phyloP scores from a whole-genome alignment of 2,888 invertebrate species.

The Yponomeuta cagnagella region DNA sequence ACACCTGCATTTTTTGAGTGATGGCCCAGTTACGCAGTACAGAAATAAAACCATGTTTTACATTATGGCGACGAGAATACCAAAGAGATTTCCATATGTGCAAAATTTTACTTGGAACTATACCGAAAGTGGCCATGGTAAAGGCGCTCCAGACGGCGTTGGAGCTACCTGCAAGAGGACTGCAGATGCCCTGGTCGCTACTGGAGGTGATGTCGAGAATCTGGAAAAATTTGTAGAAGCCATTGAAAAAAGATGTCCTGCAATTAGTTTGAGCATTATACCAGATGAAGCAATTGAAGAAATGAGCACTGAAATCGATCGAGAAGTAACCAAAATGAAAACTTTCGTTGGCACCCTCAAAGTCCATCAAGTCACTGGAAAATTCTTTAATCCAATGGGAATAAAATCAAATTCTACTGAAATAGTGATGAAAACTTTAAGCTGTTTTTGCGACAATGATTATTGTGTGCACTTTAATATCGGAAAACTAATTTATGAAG shows the following conservation, averaged over 20 bases:
- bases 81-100: conserved; percentile 17
- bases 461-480: too few species aligned
- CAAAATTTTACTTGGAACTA: conserved; percentile 16
- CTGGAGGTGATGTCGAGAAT: conserved; percentile 19
- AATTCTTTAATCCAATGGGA: too few species aligned
- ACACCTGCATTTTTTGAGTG: conserved; percentile 20
- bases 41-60: conserved; percentile 24
- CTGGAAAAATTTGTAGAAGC: background rate
- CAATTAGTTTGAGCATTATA: background rate
- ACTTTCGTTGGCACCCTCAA: too few species aligned
- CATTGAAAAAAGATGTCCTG: background rate
- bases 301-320: too few species aligned
- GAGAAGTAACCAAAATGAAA: too few species aligned
- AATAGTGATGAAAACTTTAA: too few species aligned
- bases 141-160: conserved; percentile 34
- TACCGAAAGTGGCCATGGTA: conserved; percentile 31
- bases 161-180: conserved; percentile 32
- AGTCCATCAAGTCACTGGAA: too few species aligned
- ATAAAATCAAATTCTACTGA: too few species aligned
- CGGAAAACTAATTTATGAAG: too few species aligned
- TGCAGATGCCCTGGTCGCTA: conserved; percentile 25
- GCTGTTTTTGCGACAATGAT: too few species aligned
- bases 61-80: background rate
- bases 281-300: too few species aligned
- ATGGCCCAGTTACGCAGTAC: conserved; percentile 23